phyloP scores from a whole-genome alignment of 2,113 vertebrate genomes.

The Sialia sialis region DNA sequence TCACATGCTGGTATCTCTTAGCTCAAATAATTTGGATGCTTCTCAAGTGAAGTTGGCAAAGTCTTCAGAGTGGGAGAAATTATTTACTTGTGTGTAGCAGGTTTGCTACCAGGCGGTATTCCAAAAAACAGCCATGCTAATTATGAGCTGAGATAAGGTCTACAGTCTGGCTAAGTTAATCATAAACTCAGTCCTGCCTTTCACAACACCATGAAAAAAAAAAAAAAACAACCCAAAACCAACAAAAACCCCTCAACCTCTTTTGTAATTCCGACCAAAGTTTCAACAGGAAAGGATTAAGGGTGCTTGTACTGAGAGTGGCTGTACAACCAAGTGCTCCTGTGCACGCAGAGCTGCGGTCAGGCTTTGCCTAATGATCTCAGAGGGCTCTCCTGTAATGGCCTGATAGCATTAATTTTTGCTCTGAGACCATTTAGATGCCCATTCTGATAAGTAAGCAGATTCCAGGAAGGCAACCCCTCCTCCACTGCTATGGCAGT shows the following conservation, averaged over 20 bases:
- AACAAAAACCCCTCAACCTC: neutral
- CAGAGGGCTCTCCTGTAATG: neutral
- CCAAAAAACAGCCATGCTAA: conserved; percentile 2
- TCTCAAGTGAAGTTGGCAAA: neutral
- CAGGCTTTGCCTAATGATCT: neutral
- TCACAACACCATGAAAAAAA: neutral
- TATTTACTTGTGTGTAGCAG: neutral
- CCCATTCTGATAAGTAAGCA: neutral
- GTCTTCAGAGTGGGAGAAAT: neutral
- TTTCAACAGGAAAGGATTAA: neutral
- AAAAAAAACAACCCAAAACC: neutral
- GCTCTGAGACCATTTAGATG: neutral
- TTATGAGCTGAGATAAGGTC: conserved; percentile 32
- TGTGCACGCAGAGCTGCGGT: neutral
- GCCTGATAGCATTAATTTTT: neutral
- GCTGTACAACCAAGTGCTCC: neutral
- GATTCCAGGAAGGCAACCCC: conserved; percentile 9
- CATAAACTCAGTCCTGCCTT: conserved; percentile 1
- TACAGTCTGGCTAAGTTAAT: conserved; percentile 32
- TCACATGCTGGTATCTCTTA: neutral
- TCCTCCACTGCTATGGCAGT: neutral
- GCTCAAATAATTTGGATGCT: neutral
- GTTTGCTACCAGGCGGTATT: neutral
- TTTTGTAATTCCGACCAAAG: neutral
- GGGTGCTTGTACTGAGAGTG: neutral